A percentile compares a stretch with the other conserved stretches of the same genome.
phyloP scores from a whole-genome alignment of 2,888 invertebrate genomes.

The Amphipyra berbera region DNA sequence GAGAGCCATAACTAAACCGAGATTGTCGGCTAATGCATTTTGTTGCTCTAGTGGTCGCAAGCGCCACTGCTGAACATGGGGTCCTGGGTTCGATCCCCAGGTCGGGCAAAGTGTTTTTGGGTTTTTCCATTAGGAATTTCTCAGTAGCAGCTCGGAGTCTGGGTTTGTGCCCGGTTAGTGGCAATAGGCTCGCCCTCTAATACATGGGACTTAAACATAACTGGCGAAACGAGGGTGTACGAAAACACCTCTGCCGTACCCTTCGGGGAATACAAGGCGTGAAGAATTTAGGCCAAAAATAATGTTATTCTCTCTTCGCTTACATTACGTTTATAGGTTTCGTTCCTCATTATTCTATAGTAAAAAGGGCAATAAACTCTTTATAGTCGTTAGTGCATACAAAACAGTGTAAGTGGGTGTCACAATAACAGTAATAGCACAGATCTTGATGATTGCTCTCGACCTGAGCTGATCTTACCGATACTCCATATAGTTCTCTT shows the following conservation, averaged over 20 bases:
- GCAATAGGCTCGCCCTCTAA: no score
- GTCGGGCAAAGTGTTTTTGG: no score
- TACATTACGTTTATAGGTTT: slow-evolving; percentile 37
- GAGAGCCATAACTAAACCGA: slow-evolving; percentile 15
- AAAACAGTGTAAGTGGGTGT: slow-evolving; percentile 78
- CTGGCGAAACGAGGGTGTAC: no score
- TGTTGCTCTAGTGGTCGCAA: no score
- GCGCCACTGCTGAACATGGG: no score
- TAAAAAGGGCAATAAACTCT: slow-evolving; percentile 81
- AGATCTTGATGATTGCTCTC: slow-evolving; percentile 79
- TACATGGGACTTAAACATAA: no score
- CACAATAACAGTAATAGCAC: slow-evolving; percentile 75
- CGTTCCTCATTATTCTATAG: slow-evolving; percentile 60
- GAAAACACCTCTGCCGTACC: no score
- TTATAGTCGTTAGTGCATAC: slow-evolving; percentile 65
- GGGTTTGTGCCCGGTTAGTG: no score
- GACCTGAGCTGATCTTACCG: slow-evolving; percentile 65
- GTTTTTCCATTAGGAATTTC: no score
- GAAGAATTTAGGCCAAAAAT: slow-evolving; percentile 22
- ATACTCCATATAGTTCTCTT: slow-evolving; percentile 36
- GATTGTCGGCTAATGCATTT: slow-evolving; percentile 10
- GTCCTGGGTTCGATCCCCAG: no score
- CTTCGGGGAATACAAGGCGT: no score
- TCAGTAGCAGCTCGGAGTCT: no score
- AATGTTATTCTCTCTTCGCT: slow-evolving; percentile 35